Conservation (phyloP, 2,113 vertebrate species). For the Phrynosoma blainvillii region DNA sequence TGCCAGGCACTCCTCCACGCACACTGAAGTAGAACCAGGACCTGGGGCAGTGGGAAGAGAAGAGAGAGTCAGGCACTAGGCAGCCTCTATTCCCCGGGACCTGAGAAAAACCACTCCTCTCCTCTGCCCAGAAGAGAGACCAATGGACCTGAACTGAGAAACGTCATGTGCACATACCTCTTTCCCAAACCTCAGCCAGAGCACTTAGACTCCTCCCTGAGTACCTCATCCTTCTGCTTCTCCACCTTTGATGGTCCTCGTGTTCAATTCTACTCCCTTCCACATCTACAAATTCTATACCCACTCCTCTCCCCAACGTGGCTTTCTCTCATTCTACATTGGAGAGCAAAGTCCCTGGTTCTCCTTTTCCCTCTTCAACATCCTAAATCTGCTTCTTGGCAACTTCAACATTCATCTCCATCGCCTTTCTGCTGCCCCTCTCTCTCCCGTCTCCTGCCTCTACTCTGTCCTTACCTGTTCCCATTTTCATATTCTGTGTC, state of each 20-base stretch:
- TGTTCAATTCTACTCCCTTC: background rate
- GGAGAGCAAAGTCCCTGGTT: no score
- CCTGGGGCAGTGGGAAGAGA: conserved; percentile 67
- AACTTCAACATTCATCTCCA: background rate
- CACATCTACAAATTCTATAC: background rate
- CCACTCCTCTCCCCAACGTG: background rate
- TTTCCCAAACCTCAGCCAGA: no score
- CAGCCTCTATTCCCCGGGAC: background rate
- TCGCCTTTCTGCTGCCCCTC: background rate
- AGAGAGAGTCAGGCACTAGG: no score
- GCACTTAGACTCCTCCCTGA: background rate
- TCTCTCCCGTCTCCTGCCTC: background rate
- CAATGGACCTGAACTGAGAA: background rate
- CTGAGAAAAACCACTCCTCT: background rate
- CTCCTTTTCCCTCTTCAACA: background rate
- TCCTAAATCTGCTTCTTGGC: background rate
- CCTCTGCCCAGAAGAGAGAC: background rate
- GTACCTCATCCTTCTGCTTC: no score
- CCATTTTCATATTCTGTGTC: conserved; percentile 92
- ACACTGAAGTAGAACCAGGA: conserved; percentile 99
- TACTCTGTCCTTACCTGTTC: conserved; percentile 82
- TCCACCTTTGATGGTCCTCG: no score
- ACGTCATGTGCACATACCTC: background rate
- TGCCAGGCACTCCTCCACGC: conserved; percentile 83
- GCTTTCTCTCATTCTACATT: no score